These are phyloP conservation scores for Muscicapa striata DNA, from an alignment of 2,797 vertebrate species.

Conservation along the genomic window DNA sequence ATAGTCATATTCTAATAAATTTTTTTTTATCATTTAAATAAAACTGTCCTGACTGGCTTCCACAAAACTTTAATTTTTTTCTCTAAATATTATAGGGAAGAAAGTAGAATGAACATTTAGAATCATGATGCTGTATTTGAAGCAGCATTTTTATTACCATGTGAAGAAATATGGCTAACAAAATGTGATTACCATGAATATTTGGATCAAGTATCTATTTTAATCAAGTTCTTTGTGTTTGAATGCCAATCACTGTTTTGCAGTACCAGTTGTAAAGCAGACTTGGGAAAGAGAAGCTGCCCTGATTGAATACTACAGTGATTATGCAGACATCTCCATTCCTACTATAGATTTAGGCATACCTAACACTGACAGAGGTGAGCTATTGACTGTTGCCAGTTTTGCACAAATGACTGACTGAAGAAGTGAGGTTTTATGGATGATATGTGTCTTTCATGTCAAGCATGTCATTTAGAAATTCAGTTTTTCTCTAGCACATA, in stretches of 20 bases:
- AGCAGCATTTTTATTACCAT: not conserved
- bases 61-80: not conserved
- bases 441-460: not conserved
- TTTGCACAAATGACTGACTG: not conserved
- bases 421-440: not conserved
- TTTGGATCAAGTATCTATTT: not conserved
- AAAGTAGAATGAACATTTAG: not conserved
- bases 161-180: not conserved
- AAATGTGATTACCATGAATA: not conserved
- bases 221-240: not conserved
- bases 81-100: not conserved
- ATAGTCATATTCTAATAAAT: not conserved
- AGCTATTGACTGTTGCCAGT: slow-evolving; percentile 24
- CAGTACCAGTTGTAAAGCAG: slow-evolving; percentile 95
- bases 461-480: not conserved
- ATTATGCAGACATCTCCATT: slow-evolving; percentile 86
- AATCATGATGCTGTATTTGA: not conserved
- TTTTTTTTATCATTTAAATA: not conserved
- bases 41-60: not conserved
- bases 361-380: slow-evolving; percentile 95
- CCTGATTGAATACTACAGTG: slow-evolving; percentile 92
- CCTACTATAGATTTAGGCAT: slow-evolving; percentile 91
- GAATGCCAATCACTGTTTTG: slow-evolving; percentile 19
- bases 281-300: slow-evolving; percentile 90
- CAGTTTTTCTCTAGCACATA: not conserved